Conservation (phyloP, 2,888 invertebrate genomes). For the Conops quadrifasciatus region DNA sequence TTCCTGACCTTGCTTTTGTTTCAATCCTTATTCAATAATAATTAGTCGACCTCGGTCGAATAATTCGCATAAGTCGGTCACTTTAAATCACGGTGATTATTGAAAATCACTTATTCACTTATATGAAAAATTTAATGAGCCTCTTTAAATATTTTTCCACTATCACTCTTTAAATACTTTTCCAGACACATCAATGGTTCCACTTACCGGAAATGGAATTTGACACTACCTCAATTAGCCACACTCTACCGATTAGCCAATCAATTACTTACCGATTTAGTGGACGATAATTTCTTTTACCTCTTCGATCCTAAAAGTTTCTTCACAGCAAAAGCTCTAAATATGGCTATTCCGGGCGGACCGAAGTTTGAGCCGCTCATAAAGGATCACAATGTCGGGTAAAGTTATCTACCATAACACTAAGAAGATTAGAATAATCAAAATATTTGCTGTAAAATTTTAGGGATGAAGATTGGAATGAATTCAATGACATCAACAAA, state of each 20-base stretch:
- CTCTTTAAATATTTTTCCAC: neutral
- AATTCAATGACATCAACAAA: conserved; percentile 99
- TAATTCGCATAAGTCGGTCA: no score
- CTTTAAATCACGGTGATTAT: no score
- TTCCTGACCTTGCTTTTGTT: no score
- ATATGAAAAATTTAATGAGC: neutral
- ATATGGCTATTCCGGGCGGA: conserved; percentile 99
- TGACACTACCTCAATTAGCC: conserved; percentile 96
- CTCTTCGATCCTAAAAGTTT: conserved; percentile 99
- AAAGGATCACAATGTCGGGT: conserved; percentile 95
- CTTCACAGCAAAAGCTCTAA: conserved; percentile 98
- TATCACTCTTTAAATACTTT: conserved; percentile 42
- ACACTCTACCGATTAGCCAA: conserved; percentile 97
- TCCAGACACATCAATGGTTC: conserved; percentile 90
- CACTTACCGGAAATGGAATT: conserved; percentile 96
- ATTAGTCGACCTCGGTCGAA: no score
- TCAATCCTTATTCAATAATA: no score
- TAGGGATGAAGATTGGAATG: conserved; percentile 99
- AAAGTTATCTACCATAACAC: conserved; percentile 55
- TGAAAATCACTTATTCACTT: no score
- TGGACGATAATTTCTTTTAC: conserved; percentile 99
- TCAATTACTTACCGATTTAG: conserved; percentile 95
- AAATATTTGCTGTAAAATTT: neutral
- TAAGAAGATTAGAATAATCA: neutral
- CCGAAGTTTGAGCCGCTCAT: conserved; percentile 99